phyloP scores from a whole-genome alignment of 2,888 invertebrate species.

The Meghimatium bilineatum region DNA sequence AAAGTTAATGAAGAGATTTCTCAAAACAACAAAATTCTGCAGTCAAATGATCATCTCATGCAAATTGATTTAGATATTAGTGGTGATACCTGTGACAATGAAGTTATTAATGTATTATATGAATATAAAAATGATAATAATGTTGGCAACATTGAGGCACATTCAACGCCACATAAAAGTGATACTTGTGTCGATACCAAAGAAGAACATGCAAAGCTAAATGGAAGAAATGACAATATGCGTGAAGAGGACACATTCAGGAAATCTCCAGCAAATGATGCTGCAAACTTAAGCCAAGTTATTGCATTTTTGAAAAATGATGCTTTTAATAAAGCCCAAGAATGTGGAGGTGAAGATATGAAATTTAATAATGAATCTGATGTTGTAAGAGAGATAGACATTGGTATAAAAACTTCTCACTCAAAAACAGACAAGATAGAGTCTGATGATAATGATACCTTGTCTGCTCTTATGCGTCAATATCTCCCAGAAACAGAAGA shows the following conservation, averaged over 20 bases:
- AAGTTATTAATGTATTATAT: conserved; percentile 3
- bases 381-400: not conserved
- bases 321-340: conserved; percentile 14
- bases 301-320: conserved; percentile 41
- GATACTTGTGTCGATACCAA: too few species aligned
- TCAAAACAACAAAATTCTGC: not conserved
- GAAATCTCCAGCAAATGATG: conserved; percentile 1
- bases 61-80: not conserved
- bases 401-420: too few species aligned
- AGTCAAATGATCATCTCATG: not conserved
- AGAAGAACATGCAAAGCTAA: not conserved
- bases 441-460: not conserved
- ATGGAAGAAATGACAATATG: not conserved
- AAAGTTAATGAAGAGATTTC: not conserved
- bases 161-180: not conserved
- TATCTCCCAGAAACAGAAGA: conserved; percentile 30
- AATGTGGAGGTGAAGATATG: not conserved
- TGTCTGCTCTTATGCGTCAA: conserved; percentile 5
- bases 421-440: not conserved
- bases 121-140: not conserved
- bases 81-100: conserved; percentile 31
- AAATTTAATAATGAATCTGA: not conserved
- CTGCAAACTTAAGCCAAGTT: conserved; percentile 33
- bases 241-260: not conserved
- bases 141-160: not conserved